These are phyloP conservation scores for Piezodorus guildinii DNA, from an alignment of 1,140 invertebrate genomes.

Conservation along the genomic window DNA sequence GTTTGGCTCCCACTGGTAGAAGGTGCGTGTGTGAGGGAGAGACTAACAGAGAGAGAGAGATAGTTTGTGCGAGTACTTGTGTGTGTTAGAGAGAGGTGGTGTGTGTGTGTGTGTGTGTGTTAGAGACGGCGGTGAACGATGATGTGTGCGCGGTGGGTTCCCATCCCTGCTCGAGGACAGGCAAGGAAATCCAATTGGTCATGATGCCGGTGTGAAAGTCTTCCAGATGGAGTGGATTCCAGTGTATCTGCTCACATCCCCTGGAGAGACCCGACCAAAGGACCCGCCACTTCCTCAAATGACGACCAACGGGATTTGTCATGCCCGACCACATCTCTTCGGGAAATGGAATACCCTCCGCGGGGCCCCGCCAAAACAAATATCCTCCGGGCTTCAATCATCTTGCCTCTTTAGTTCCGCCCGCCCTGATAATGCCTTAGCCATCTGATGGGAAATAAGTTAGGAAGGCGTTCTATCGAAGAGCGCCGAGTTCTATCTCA, in stretches of 20 bases:
- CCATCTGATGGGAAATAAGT: too few relatives aligned
- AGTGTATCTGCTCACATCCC: slow-evolving; percentile 4
- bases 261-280: neutral
- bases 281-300: neutral
- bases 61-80: neutral
- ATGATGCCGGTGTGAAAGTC: slow-evolving; percentile 3
- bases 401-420: too few relatives aligned
- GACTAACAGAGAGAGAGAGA: too few relatives aligned
- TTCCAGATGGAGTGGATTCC: neutral
- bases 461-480: too few relatives aligned
- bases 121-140: neutral
- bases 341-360: too few relatives aligned
- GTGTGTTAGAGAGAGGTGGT: neutral
- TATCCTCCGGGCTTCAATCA: too few relatives aligned
- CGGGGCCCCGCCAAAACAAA: too few relatives aligned
- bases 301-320: neutral
- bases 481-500: too few relatives aligned
- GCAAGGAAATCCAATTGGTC: slow-evolving; percentile 3
- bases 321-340: neutral
- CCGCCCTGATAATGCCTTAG: too few relatives aligned
- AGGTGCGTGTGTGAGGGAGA: neutral
- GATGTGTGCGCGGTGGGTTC: slow-evolving; percentile 1
- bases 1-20: too few relatives aligned
- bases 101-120: neutral
- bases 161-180: neutral